Conservation (phyloP, 2,888 invertebrate species). For the Trachelus iudaicus region DNA sequence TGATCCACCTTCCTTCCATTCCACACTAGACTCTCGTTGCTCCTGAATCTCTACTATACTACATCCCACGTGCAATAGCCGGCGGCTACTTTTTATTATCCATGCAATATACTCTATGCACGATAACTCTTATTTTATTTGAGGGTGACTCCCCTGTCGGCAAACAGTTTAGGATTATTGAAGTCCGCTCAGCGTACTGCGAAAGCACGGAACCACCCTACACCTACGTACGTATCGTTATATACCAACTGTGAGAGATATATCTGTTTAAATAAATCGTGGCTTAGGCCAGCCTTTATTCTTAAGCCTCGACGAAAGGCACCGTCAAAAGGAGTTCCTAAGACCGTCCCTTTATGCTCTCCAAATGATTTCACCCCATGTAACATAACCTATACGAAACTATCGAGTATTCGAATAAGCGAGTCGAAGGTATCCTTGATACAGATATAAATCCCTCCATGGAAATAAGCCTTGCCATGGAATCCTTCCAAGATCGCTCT, state of each 20-base stretch:
- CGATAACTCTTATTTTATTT: conserved; percentile 31
- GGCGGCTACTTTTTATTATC: conserved; percentile 30
- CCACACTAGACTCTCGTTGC: not conserved
- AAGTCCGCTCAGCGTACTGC: conserved; percentile 20
- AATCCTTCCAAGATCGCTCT: not conserved
- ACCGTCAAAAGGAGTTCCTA: not conserved
- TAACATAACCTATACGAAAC: not conserved
- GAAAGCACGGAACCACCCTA: conserved; percentile 16
- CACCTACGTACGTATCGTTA: not conserved
- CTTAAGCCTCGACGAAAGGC: not conserved
- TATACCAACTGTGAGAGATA: not conserved
- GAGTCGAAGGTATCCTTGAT: not conserved
- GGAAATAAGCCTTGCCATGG: not conserved
- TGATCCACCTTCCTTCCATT: conserved; percentile 12
- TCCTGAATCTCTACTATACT: not conserved
- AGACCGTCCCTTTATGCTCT: not conserved
- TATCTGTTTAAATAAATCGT: conserved; percentile 4
- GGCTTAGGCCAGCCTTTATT: not conserved
- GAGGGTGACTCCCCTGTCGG: conserved; percentile 17
- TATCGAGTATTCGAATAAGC: not conserved
- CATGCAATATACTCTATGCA: conserved; percentile 31
- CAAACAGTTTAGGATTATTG: conserved; percentile 36
- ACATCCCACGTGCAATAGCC: conserved; percentile 27
- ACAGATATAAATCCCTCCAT: not conserved
- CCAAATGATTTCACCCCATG: not conserved